Conservation (phyloP, 2,888 invertebrate genomes). For the Cantharis rufa region DNA sequence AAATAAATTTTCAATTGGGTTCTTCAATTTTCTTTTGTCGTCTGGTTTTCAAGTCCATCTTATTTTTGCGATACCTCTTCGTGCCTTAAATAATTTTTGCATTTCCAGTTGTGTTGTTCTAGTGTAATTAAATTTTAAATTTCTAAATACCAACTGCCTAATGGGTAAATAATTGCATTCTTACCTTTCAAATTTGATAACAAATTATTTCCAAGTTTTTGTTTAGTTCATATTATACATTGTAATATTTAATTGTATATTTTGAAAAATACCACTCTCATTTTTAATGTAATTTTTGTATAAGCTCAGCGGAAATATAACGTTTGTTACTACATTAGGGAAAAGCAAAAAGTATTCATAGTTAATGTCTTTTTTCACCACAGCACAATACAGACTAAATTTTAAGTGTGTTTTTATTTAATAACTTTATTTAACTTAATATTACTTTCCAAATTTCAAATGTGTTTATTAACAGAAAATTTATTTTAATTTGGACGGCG, state of each 20-base stretch:
- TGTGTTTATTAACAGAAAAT: background rate
- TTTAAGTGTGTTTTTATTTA: background rate
- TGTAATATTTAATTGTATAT: background rate
- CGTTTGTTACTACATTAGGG: background rate
- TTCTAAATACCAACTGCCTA: background rate
- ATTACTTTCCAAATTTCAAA: background rate
- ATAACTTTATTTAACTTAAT: background rate
- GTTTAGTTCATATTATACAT: background rate
- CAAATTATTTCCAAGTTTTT: background rate
- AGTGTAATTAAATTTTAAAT: background rate
- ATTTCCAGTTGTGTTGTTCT: background rate
- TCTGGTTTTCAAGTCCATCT: background rate
- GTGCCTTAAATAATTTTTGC: background rate
- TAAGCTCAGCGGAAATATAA: background rate
- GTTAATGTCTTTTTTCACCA: background rate
- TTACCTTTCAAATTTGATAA: conserved; percentile 1
- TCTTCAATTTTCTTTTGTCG: conserved; percentile 1
- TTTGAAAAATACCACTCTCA: background rate
- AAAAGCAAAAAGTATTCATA: background rate
- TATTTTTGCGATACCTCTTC: background rate
- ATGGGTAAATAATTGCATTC: conserved; percentile 1
- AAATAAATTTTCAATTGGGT: conserved; percentile 2
- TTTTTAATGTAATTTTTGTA: background rate
- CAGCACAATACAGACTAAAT: background rate
- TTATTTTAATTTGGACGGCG: too few relatives aligned